These are phyloP conservation scores for Phodopus roborovskii DNA, from an alignment of 2,113 vertebrate genomes.

Conservation along the genomic window DNA sequence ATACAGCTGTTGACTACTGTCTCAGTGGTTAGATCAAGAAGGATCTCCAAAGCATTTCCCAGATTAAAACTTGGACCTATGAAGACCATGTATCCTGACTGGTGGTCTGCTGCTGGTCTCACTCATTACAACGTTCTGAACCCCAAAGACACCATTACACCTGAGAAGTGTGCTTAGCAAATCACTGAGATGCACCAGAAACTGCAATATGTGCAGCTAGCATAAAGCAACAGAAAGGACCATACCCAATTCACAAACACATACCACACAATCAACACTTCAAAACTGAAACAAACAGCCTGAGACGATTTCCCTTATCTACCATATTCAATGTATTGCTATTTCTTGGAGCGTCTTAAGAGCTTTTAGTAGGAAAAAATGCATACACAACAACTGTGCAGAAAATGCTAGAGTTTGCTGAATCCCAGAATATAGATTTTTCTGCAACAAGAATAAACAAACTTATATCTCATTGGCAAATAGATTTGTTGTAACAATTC, in stretches of 20 bases:
- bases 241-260: background rate
- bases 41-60: background rate
- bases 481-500: background rate
- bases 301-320: background rate
- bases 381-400: background rate
- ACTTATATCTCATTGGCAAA: background rate
- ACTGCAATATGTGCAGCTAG: too few species aligned
- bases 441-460: background rate
- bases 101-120: background rate
- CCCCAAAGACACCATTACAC: background rate
- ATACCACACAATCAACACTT: background rate
- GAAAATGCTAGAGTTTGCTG: background rate
- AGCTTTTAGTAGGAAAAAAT: background rate
- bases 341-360: background rate
- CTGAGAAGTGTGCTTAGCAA: background rate
- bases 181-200: background rate
- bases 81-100: too few species aligned
- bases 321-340: background rate
- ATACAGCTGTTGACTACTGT: background rate
- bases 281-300: background rate
- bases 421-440: background rate
- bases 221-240: background rate
- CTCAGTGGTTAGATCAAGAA: background rate
- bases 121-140: background rate
- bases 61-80: background rate